Evolutionary conservation across 2,113 vertebrate species (phyloP).

Genomic region (Forbesichthys agassizii): DNA sequence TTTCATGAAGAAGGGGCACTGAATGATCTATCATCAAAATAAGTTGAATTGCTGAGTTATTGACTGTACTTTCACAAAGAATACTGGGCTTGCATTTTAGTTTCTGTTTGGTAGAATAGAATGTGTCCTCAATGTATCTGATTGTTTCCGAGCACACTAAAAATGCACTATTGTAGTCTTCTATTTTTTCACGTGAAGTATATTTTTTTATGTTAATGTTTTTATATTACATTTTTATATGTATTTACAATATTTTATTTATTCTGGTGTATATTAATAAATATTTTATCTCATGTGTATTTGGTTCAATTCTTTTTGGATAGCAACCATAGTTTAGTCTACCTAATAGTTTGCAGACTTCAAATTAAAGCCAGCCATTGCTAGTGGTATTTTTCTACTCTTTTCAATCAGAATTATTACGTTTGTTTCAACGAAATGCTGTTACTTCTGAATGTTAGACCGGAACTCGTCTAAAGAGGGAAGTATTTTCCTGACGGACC

Average conservation of each 20-base stretch:
- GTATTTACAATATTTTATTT: slow-evolving; percentile 65
- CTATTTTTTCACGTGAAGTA: neutral
- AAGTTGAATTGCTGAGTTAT: neutral
- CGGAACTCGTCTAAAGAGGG: slow-evolving; percentile 16
- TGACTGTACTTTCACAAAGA: neutral
- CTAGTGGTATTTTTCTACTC: too few relatives aligned
- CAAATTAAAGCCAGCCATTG: too few relatives aligned
- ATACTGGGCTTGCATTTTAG: neutral
- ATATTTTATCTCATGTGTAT: slow-evolving; percentile 46
- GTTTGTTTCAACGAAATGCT: too few relatives aligned
- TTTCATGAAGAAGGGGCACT: neutral
- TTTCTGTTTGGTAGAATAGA: neutral
- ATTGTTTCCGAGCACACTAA: too few relatives aligned
- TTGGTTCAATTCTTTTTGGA: neutral
- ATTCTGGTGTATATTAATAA: slow-evolving; percentile 62
- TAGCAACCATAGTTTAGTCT: neutral
- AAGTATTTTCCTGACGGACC: slow-evolving; percentile 43
- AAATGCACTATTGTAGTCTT: too few relatives aligned
- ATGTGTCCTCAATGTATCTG: neutral
- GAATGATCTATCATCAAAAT: neutral
- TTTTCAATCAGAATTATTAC: too few relatives aligned
- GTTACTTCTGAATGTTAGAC: too few relatives aligned
- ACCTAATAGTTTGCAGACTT: neutral
- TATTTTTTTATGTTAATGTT: slow-evolving; percentile 12
- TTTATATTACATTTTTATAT: slow-evolving; percentile 55